These are phyloP conservation scores for Alauda arvensis DNA, from an alignment of 2,797 vertebrate genomes.

Conservation along the genomic window DNA sequence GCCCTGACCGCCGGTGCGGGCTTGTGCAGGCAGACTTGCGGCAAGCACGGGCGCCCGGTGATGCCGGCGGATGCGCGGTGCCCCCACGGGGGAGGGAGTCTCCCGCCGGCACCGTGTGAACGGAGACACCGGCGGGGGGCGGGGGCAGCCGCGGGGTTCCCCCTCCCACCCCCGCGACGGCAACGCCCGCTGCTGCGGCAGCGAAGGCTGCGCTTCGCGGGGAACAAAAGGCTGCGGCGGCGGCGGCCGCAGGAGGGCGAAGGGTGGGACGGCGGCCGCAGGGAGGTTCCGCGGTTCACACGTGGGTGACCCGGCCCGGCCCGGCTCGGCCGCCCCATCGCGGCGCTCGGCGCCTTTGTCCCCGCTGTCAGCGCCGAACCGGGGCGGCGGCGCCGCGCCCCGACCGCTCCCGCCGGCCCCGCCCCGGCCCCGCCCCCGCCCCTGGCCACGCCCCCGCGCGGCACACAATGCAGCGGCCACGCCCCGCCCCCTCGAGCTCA, in stretches of 20 bases:
- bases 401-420: background rate
- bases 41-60: background rate
- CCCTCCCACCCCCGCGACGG: background rate
- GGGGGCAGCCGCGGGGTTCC: background rate
- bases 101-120: background rate
- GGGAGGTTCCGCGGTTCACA: background rate
- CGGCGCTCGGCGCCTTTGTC: background rate
- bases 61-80: background rate
- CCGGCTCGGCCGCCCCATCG: background rate
- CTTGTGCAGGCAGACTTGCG: background rate
- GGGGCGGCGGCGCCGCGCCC: background rate
- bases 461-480: background rate
- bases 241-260: background rate
- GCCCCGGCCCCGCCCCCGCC: background rate
- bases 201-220: background rate
- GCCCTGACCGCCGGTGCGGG: background rate
- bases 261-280: background rate
- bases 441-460: background rate
- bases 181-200: slow-evolving; percentile 24
- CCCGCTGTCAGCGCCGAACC: background rate
- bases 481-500: background rate
- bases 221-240: slow-evolving; percentile 28
- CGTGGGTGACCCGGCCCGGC: background rate
- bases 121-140: background rate
- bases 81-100: background rate